Evolutionary conservation across 2,888 invertebrate species (phyloP), one percentile per base, ranked within the genome.

Genomic region (Liodrosophila aerea): DNA sequence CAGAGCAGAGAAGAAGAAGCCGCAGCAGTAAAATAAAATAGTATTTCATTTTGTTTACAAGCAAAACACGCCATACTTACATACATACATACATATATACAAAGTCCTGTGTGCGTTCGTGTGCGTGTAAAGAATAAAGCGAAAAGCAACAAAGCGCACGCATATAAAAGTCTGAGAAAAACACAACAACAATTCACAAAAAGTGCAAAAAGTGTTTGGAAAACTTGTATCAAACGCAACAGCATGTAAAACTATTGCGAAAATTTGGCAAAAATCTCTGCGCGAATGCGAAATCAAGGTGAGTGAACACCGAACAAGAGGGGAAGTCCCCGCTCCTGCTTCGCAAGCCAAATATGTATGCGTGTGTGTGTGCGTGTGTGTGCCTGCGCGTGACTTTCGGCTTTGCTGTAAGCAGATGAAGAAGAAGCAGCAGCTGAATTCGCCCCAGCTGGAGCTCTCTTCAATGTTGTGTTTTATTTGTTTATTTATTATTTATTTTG

Each of bases 231-330:
- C 64, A 72, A 61, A 67, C 61, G 61, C 76, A 80, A 68, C 71
- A 77, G 44, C 77, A 81, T 81, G 78, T 81, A 77, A 81, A 76
- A 63, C 53, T 76, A 30, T 73, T 81, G 56, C 76, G 71, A 56
- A 77, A 80, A 81, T 72, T 77, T 63, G 78, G 74, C 73, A 80
- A 75, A 77, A 73, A 81, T 64, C 71, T 75, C 33, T 81, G 64
- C 58, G 76, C 72, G 59, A 81, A 61, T 65, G 76, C 82, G 44
- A 81, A 81, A 70, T 62, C 66, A 68, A 81, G 80, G 80, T 81
- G 54, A 74, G 66, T n/a, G n/a, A n/a, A n/a, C n/a, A n/a, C n/a
- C n/a, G n/a, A n/a, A n/a, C n/a, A n/a, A n/a, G n/a, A n/a, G n/a
- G n/a, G n/a, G n/a, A n/a, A n/a, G n/a, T n/a, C n/a, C n/a, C n/a